These are phyloP conservation scores for Salminus brasiliensis DNA, from an alignment of 2,113 vertebrate species.

Conservation along the genomic window DNA sequence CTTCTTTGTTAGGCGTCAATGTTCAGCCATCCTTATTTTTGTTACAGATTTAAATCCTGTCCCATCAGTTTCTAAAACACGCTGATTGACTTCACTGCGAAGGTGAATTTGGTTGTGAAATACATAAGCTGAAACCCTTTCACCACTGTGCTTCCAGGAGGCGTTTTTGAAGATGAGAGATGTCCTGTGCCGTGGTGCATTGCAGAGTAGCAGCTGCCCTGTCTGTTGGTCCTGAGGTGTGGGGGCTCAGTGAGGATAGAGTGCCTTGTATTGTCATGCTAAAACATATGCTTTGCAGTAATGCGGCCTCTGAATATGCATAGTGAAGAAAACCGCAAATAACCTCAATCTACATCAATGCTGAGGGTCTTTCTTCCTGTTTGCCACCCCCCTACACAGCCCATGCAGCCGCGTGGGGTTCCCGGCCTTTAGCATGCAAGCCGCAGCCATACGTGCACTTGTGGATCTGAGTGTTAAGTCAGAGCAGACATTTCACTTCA, in stretches of 20 bases:
- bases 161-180: not conserved
- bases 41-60: no score
- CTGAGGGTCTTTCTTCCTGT: slow-evolving; percentile 4
- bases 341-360: slow-evolving; percentile 25
- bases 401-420: not conserved
- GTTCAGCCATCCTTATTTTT: no score
- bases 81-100: no score
- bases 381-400: slow-evolving; percentile 5
- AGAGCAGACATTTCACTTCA: not conserved
- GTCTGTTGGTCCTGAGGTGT: slow-evolving; percentile 48
- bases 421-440: not conserved
- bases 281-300: slow-evolving; percentile 38
- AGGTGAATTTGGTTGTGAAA: no score
- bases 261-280: slow-evolving; percentile 48
- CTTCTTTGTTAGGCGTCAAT: no score
- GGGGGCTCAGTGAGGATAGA: slow-evolving; percentile 38
- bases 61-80: no score
- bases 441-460: not conserved
- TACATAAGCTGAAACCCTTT: not conserved
- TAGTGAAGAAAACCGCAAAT: slow-evolving; percentile 56
- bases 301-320: slow-evolving; percentile 52
- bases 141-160: not conserved
- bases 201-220: slow-evolving; percentile 49
- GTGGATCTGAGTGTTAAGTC: not conserved
- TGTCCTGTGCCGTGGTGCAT: slow-evolving; percentile 52